Conservation (phyloP, 2,797 vertebrate genomes). For the Cryptoblepharus egeriae region DNA sequence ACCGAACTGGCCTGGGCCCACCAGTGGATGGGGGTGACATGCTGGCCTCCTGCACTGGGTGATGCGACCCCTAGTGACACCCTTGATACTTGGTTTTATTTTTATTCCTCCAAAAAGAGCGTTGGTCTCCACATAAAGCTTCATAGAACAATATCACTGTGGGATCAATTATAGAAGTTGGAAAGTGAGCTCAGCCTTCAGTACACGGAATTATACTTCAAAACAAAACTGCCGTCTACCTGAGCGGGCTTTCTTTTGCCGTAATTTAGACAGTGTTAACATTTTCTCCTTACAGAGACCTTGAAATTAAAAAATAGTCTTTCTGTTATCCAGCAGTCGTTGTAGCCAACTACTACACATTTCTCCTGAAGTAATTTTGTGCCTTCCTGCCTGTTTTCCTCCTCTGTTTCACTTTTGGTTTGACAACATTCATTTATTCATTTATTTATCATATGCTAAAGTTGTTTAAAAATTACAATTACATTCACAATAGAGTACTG, state of each 20-base stretch:
- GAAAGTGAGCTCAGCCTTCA: not conserved
- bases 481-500: too few species aligned
- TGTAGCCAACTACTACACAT: not conserved
- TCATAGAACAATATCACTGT: not conserved
- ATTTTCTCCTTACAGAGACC: not conserved
- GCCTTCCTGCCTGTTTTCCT: not conserved
- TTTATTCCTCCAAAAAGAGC: not conserved
- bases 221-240: not conserved
- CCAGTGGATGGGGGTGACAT: too few species aligned
- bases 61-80: too few species aligned
- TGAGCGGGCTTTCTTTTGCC: not conserved
- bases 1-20: too few species aligned
- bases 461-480: too few species aligned
- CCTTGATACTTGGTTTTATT: not conserved
- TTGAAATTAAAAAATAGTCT: conserved; percentile 4
- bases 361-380: conserved; percentile 1
- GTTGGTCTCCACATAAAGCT: not conserved
- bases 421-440: too few species aligned
- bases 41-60: too few species aligned
- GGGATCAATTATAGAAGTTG: conserved; percentile 13
- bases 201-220: not conserved
- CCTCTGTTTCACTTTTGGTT: not conserved
- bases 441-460: too few species aligned
- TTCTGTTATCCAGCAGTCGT: not conserved
- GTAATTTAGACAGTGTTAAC: not conserved